Conservation (phyloP, 2,797 vertebrate species). For the Hydrophis major region DNA sequence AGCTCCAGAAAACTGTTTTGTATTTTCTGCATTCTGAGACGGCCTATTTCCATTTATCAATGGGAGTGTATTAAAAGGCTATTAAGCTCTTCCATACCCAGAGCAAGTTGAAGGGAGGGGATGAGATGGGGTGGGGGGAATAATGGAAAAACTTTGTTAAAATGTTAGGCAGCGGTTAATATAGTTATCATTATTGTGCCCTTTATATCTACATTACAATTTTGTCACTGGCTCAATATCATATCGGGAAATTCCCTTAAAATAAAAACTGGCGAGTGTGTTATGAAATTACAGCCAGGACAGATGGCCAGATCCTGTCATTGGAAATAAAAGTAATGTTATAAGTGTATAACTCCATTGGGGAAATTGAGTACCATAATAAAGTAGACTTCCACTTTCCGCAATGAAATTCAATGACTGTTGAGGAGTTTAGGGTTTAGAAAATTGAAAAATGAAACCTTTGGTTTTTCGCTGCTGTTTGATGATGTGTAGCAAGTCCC, state of each 20-base stretch:
- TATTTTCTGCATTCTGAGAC: constrained; percentile 66
- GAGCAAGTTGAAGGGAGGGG: constrained; percentile 23
- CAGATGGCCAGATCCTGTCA: constrained; percentile 83
- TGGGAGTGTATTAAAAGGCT: constrained; percentile 69
- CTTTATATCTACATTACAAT: constrained; percentile 82
- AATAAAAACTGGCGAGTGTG: constrained; percentile 81
- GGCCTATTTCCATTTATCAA: constrained; percentile 62
- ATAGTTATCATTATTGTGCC: constrained; percentile 80
- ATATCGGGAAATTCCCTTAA: constrained; percentile 81
- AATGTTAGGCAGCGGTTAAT: constrained; percentile 75
- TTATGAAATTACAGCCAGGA: constrained; percentile 84
- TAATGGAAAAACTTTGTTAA: constrained; percentile 71
- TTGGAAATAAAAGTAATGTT: constrained; percentile 85
- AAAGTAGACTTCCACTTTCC: constrained; percentile 83
- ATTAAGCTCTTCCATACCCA: constrained; percentile 55
- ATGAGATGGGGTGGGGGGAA: fast-evolving
- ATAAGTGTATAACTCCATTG: constrained; percentile 83
- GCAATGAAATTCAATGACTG: constrained; percentile 83
- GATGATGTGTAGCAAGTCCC: constrained; percentile 93
- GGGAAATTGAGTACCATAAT: constrained; percentile 87
- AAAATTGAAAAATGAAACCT: constrained; percentile 91
- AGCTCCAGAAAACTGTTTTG: constrained; percentile 52
- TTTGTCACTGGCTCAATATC: constrained; percentile 79
- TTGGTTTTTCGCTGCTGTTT: constrained; percentile 92
- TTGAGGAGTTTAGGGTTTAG: constrained; percentile 84